phyloP scores from a whole-genome alignment of 2,797 vertebrate genomes.

The Leuciscus waleckii region DNA sequence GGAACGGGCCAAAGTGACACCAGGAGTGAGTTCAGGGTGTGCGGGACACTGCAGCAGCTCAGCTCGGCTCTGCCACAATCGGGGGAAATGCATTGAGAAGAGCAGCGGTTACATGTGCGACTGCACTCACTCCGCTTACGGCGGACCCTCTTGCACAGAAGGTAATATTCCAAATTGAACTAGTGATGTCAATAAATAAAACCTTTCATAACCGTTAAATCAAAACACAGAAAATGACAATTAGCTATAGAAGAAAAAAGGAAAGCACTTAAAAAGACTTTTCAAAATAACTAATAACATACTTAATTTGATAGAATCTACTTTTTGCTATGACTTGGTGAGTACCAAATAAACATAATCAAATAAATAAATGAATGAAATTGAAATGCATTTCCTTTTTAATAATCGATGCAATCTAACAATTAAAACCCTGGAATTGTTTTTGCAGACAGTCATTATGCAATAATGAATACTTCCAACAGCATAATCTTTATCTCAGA shows the following conservation, averaged over 20 bases:
- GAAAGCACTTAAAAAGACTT: not conserved
- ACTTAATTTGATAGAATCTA: not conserved
- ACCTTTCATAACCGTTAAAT: not conserved
- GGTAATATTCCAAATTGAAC: slow-evolving; percentile 72
- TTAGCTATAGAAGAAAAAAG: not conserved
- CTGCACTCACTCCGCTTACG: slow-evolving; percentile 90
- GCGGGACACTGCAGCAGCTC: slow-evolving; percentile 96
- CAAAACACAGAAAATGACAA: not conserved
- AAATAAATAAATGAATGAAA: slow-evolving; percentile 17
- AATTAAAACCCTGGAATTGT: not conserved
- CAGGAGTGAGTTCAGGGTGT: slow-evolving; percentile 91
- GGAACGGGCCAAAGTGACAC: slow-evolving; percentile 87
- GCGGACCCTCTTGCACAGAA: slow-evolving; percentile 91
- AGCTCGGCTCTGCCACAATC: slow-evolving; percentile 89
- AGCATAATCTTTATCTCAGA: slow-evolving; percentile 41
- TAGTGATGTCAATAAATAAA: not conserved
- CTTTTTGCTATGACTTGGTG: not conserved
- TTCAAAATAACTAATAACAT: not conserved
- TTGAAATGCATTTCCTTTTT: slow-evolving; percentile 3
- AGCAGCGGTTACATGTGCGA: slow-evolving; percentile 91
- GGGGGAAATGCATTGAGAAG: slow-evolving; percentile 92
- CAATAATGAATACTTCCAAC: slow-evolving; percentile 29
- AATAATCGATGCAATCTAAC: not conserved
- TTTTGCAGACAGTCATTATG: slow-evolving; percentile 5
- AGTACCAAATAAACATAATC: not conserved